Conservation (phyloP, 1,140 invertebrate species). For the Hirudo medicinalis region DNA sequence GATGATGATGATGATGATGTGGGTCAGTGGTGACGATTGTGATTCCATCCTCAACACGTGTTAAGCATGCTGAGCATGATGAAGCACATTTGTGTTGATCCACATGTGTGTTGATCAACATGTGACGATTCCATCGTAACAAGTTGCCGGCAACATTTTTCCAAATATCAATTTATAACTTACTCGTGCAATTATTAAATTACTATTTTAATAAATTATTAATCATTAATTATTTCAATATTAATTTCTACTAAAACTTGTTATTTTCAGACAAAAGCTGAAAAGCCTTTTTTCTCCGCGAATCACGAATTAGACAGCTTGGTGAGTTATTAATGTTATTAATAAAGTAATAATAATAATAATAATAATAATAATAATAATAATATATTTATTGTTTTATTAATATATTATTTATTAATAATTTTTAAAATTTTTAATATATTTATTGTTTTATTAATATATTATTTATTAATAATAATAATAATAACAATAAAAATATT, state of each 20-base stretch:
- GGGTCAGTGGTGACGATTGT: slow-evolving; percentile 22
- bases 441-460: too few relatives aligned
- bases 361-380: too few relatives aligned
- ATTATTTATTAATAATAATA: too few relatives aligned
- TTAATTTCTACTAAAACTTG: slow-evolving; percentile 15
- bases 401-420: too few relatives aligned
- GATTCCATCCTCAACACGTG: neutral
- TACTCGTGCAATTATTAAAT: too few relatives aligned
- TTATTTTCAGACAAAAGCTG: slow-evolving; percentile 35
- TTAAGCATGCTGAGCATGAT: neutral
- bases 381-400: too few relatives aligned
- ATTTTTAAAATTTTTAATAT: too few relatives aligned
- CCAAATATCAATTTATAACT: neutral
- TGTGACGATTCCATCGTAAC: neutral
- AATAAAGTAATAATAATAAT: too few relatives aligned
- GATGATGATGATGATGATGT: slow-evolving; percentile 22
- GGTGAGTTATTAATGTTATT: slow-evolving; percentile 28
- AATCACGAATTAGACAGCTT: slow-evolving; percentile 42
- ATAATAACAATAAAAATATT: too few relatives aligned
- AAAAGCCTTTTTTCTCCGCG: slow-evolving; percentile 40
- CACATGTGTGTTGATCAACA: too few relatives aligned
- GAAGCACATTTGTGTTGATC: neutral
- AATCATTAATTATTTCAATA: neutral
- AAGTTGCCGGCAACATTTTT: neutral
- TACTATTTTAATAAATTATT: neutral